Conservation (phyloP, 2,888 invertebrate genomes). For the Drosophila prolongata region DNA sequence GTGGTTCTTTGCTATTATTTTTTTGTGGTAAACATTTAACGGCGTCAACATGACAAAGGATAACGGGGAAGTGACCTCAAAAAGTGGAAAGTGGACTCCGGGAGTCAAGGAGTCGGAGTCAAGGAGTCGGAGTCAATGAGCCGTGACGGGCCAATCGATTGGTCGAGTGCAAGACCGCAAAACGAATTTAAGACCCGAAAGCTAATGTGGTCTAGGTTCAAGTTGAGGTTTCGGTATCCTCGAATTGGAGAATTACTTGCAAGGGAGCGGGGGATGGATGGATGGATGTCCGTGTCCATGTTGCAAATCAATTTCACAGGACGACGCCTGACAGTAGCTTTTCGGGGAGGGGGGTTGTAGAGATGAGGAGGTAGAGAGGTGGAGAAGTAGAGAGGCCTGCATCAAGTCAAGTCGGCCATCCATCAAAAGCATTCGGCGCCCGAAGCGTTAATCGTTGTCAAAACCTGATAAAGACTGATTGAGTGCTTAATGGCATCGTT, state of each 20-base stretch:
- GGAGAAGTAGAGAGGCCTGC: neutral
- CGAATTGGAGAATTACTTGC: slow-evolving; percentile 1
- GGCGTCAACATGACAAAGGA: slow-evolving; percentile 64
- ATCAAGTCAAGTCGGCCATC: slow-evolving; percentile 59
- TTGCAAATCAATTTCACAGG: slow-evolving; percentile 70
- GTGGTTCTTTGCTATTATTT: slow-evolving; percentile 7
- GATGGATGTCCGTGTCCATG: slow-evolving; percentile 7
- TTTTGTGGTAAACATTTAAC: slow-evolving; percentile 63
- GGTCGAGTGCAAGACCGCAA: slow-evolving; percentile 60
- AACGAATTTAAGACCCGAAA: slow-evolving; percentile 51
- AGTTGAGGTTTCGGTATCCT: neutral
- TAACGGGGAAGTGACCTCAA: slow-evolving; percentile 42
- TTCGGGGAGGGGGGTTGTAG: too few species aligned
- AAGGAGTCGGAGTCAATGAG: slow-evolving; percentile 69
- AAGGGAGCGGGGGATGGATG: neutral
- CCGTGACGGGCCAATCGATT: slow-evolving; percentile 74
- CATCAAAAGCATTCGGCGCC: slow-evolving; percentile 75
- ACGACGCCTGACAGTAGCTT: slow-evolving; percentile 42
- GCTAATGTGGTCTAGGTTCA: slow-evolving; percentile 35
- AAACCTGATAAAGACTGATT: slow-evolving; percentile 81
- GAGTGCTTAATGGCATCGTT: slow-evolving; percentile 78
- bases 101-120: slow-evolving; percentile 36
- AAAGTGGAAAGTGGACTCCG: neutral
- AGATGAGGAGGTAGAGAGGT: too few species aligned
- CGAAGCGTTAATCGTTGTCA: slow-evolving; percentile 78